phyloP scores from a whole-genome alignment of 2,888 invertebrate species.

The Parascotia fuliginaria region DNA sequence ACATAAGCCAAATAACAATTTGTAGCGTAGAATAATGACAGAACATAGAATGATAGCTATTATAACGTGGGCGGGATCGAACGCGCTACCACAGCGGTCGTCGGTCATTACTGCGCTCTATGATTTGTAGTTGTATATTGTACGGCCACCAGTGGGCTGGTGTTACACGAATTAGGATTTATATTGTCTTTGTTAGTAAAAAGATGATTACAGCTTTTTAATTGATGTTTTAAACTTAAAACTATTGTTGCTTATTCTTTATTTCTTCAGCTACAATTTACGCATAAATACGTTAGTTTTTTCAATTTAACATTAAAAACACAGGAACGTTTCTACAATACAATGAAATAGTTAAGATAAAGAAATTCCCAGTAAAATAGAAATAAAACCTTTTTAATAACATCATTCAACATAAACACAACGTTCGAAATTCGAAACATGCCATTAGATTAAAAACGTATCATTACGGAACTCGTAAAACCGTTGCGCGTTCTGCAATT shows the following conservation, averaged over 20 bases:
- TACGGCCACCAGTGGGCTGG: constrained; percentile 36
- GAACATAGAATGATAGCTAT: constrained; percentile 51
- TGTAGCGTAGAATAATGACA: constrained; percentile 50
- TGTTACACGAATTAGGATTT: constrained; percentile 29
- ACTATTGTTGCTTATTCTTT: no score
- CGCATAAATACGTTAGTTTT: no score
- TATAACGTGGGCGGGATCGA: constrained; percentile 56
- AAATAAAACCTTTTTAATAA: constrained; percentile 2
- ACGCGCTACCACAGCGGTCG: constrained; percentile 46
- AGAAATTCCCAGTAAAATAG: neutral
- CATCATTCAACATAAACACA: constrained; percentile 1
- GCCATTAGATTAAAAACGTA: constrained; percentile 3
- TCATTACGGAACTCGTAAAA: constrained; percentile 1
- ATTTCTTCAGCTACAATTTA: no score
- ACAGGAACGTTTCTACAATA: neutral
- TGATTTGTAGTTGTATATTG: constrained; percentile 42
- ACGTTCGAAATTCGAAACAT: constrained; percentile 1
- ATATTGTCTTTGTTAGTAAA: constrained; percentile 2
- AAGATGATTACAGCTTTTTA: neutral
- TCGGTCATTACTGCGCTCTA: constrained; percentile 41
- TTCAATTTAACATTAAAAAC: no score
- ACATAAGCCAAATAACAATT: constrained; percentile 43
- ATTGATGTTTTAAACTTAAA: no score
- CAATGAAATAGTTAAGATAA: neutral
- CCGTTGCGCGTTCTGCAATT: constrained; percentile 5